These are phyloP conservation scores for Agapetus fuscipes DNA, from an alignment of 2,888 invertebrate species.

Conservation along the genomic window DNA sequence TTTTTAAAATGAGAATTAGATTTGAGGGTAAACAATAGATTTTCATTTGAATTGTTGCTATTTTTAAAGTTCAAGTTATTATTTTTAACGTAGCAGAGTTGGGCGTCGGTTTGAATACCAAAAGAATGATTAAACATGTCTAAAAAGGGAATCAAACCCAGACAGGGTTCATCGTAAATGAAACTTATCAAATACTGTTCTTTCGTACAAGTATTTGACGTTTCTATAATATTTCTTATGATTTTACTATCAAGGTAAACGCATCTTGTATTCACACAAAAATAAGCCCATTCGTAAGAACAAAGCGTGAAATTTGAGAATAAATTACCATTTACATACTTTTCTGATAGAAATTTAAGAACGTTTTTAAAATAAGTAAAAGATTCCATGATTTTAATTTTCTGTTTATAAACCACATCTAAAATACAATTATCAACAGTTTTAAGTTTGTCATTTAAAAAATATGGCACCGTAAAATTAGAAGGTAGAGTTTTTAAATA, in stretches of 20 bases:
- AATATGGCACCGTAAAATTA: slow-evolving; percentile 58
- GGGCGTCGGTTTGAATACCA: slow-evolving; percentile 44
- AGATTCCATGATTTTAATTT: slow-evolving; percentile 36
- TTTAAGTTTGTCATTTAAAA: slow-evolving; percentile 48
- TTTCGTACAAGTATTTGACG: slow-evolving; percentile 10
- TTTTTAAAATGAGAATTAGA: slow-evolving; percentile 46
- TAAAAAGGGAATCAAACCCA: slow-evolving; percentile 78
- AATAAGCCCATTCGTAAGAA: slow-evolving; percentile 70
- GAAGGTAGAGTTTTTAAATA: slow-evolving; percentile 63
- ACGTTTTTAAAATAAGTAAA: slow-evolving; percentile 37
- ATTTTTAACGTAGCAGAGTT: slow-evolving; percentile 21
- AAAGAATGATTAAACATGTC: slow-evolving; percentile 85
- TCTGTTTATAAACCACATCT: slow-evolving; percentile 43
- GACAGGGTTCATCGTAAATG: slow-evolving; percentile 49
- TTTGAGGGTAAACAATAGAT: slow-evolving; percentile 41
- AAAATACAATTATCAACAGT: slow-evolving; percentile 48
- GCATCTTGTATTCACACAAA: slow-evolving; percentile 76
- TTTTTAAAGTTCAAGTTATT: too few species aligned
- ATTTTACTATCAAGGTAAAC: slow-evolving; percentile 58
- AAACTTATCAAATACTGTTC: slow-evolving; percentile 24
- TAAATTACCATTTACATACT: slow-evolving; percentile 23
- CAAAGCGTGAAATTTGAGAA: slow-evolving; percentile 36
- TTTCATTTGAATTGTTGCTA: too few species aligned
- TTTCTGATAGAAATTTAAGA: too few species aligned
- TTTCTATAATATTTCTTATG: slow-evolving; percentile 32